Conservation (phyloP, 2,888 invertebrate genomes). For the Agonopterix heracliana region DNA sequence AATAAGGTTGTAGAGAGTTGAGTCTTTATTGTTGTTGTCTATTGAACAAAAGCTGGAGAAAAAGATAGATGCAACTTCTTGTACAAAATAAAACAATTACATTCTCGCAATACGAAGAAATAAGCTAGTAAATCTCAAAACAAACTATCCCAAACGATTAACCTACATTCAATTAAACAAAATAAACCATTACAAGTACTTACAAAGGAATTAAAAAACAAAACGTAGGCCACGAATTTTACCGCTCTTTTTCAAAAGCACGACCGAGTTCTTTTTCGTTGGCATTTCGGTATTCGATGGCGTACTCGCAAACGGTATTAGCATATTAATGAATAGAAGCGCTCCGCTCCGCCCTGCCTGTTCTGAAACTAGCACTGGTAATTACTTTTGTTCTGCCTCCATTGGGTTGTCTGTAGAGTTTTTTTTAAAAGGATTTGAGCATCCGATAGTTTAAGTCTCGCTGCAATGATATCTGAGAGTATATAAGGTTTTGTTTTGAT, state of each 20-base stretch:
- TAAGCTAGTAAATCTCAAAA: background rate
- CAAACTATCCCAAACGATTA: background rate
- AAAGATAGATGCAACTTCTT: no score
- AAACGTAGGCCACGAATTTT: background rate
- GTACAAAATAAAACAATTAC: no score
- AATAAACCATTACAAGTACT: background rate
- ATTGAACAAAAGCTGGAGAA: no score
- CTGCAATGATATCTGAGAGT: no score
- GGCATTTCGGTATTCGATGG: conserved; percentile 38
- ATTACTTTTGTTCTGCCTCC: conserved; percentile 36
- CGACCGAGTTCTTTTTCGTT: background rate
- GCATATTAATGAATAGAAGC: conserved; percentile 59
- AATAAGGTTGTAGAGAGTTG: no score
- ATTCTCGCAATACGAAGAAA: no score
- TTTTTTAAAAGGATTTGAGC: no score
- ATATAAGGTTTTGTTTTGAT: no score
- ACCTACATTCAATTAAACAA: background rate
- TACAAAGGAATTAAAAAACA: background rate
- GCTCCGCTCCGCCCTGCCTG: conserved; percentile 18
- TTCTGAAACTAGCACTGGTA: conserved; percentile 30
- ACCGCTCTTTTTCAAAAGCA: conserved; percentile 3
- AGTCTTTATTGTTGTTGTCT: no score
- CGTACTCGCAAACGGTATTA: conserved; percentile 42
- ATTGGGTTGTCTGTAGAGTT: background rate
- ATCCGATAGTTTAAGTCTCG: no score